Base-by-base conservation (phyloP, 2,797 vertebrate genomes). In the Labroides dimidiatus region DNA sequence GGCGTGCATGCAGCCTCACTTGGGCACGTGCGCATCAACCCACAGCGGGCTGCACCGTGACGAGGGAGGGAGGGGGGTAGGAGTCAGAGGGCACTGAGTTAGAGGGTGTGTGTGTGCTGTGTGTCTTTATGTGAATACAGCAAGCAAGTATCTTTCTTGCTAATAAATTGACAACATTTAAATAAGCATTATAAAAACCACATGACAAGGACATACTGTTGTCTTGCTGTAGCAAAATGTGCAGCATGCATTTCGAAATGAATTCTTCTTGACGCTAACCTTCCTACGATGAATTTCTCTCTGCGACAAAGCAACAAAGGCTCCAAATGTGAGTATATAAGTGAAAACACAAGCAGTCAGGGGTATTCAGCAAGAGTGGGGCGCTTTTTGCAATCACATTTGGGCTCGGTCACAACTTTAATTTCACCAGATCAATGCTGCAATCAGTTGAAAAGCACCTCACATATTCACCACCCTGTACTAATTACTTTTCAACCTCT, bases 401-500 rank as follows among this genome's bases (percentile, higher is more conserved):
- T 69, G 14, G 30, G 45, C 59, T 68, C n/a, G 0, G 16, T 45
- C 58, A 51, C 64, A 49, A 44, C 51, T 79, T 66, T 66, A 57
- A 77, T 80, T 76, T 84, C 53, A 12, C 43, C 44, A 7, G 69
- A 85, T 87, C 80, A 68, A 86, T 86, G 57, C 55, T 27, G 70
- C 50, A 63, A 80, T 87, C 75, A 75, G 65, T 66, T 52, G 54
- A 49, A 74, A 81, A 71, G 20, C 17, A 19, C 54, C 58, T 62
- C 53, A 52, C 66, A 84, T 69, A 64, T 58, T 72, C 72, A 72
- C 56, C 49, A 45, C 11, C 77, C 72, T 45, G 58, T 67, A 70
- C 72, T 78, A 84, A 90, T 87, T 86, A 85, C 56, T 75, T 85
- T 80, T 78, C 61, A 77, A 72, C 53, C 68, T 64, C 75, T 84